Evolutionary conservation across 2,113 vertebrate genomes (phyloP).

Genomic region (Trichechus manatus): DNA sequence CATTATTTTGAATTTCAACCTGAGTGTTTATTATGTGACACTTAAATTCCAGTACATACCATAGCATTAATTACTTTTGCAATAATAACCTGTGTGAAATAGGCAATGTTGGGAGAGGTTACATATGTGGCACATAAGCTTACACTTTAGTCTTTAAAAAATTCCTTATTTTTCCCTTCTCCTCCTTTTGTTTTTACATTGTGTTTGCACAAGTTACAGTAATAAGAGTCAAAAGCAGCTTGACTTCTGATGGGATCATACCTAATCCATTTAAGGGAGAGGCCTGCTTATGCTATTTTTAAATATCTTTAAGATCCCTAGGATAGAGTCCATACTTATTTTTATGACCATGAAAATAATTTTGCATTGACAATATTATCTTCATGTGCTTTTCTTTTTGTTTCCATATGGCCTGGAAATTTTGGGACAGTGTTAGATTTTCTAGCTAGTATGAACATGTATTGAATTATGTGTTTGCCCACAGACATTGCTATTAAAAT

Average conservation of each 20-base stretch:
- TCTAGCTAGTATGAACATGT: background rate
- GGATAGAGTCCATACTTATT: background rate
- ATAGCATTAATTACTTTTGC: conserved; percentile 49
- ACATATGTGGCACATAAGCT: conserved; percentile 1
- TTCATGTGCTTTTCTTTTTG: conserved; percentile 18
- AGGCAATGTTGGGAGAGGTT: background rate
- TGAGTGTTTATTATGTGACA: conserved; percentile 63
- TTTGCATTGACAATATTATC: conserved; percentile 17
- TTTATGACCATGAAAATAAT: conserved; percentile 14
- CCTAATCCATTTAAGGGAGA: background rate
- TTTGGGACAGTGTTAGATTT: background rate
- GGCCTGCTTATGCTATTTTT: background rate
- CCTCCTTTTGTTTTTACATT: conserved; percentile 34
- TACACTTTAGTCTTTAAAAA: background rate
- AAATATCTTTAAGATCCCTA: background rate
- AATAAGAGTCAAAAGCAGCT: background rate
- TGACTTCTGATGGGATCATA: background rate
- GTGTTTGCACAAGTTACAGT: background rate
- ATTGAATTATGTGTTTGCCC: background rate
- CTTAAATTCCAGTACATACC: conserved; percentile 38
- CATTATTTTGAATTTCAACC: conserved; percentile 59
- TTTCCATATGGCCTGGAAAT: background rate
- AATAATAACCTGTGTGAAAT: background rate
- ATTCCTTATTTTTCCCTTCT: background rate
- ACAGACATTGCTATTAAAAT: background rate